Evolutionary conservation across 35 echinoderm and acorn worm species (phyloP), one percentile per base, ranked within the genome.

Genomic region (Holothuria glaberrima): DNA sequence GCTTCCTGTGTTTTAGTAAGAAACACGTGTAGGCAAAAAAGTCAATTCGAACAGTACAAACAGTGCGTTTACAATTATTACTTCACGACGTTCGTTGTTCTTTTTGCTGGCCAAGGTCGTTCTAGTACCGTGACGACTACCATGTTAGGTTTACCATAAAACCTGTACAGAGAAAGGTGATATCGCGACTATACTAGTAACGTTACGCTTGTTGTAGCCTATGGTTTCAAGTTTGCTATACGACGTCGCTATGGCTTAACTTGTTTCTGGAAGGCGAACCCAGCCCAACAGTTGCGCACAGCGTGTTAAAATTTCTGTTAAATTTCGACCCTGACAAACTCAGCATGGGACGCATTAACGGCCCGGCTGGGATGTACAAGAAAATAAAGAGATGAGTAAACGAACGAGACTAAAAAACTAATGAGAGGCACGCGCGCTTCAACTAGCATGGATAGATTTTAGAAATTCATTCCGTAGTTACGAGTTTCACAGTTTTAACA

Each of bases 361-460:
- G 30, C 80, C 57, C 59, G n/a, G 80, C 80, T 84, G 59, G 80
- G 80, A 61, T 59, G 80, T 58, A 30, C 54, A n/a, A 7, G n/a
- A 32, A 61, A 84, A 17, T 59, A 21, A 84, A 61, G 57, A 30
- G 22, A 20, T 22, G 22, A 84, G 80, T 84, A 31, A 84, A 30
- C 14, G 57, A 61, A 30, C 25, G 52, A 36, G 52, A 59, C 31
- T 22, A 24, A 59, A 83, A 31, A 36, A 21, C 46, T 84, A 84
- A 84, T 84, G 32, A 84, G 80, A 59, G 80, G 80, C 80, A 84
- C 80, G 80, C 80, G 80, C 80, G 80, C 80, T 78, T 25, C 50
- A 78, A 78, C 70, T 74, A 12, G 5, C 70, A 74, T 21, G 70
- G 38, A 74, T 26, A 28, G 44, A 45, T 48, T 78, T 78, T 48